These are phyloP conservation scores for Scylla paramamosain DNA, from an alignment of 1,140 invertebrate genomes.

Conservation along the genomic window DNA sequence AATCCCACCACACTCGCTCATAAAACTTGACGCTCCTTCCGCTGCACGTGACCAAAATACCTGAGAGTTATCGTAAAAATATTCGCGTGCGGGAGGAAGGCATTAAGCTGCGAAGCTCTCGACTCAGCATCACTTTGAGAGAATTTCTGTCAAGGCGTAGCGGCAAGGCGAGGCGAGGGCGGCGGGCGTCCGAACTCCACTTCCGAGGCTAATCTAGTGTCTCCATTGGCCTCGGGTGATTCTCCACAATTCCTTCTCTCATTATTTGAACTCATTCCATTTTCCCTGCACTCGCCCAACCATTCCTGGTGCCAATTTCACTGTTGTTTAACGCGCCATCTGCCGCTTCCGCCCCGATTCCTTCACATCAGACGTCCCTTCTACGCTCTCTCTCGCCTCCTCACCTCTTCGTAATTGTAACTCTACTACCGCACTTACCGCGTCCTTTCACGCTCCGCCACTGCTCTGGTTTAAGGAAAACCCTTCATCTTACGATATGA, in stretches of 20 bases:
- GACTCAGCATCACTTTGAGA: background rate
- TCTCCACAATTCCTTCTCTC: background rate
- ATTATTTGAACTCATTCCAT: background rate
- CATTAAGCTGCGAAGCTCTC: background rate
- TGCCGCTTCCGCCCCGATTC: background rate
- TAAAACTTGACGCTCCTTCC: constrained; percentile 12
- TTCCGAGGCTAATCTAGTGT: background rate
- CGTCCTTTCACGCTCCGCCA: background rate
- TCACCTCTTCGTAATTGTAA: background rate
- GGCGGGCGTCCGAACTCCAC: background rate
- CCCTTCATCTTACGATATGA: background rate
- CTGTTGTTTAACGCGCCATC: background rate
- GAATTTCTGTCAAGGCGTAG: background rate
- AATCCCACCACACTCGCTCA: background rate
- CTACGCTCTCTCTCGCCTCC: background rate
- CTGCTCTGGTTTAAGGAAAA: background rate
- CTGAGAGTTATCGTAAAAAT: background rate
- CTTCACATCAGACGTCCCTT: background rate
- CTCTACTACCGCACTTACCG: background rate
- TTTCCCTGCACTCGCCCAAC: background rate
- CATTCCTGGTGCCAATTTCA: background rate
- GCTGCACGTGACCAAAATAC: background rate
- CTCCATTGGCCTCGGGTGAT: background rate
- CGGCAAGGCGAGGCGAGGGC: background rate
- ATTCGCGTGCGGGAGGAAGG: background rate